Evolutionary conservation across 2,113 vertebrate genomes (phyloP), one percentile per base, ranked within the genome.

Genomic region (Egretta garzetta): DNA sequence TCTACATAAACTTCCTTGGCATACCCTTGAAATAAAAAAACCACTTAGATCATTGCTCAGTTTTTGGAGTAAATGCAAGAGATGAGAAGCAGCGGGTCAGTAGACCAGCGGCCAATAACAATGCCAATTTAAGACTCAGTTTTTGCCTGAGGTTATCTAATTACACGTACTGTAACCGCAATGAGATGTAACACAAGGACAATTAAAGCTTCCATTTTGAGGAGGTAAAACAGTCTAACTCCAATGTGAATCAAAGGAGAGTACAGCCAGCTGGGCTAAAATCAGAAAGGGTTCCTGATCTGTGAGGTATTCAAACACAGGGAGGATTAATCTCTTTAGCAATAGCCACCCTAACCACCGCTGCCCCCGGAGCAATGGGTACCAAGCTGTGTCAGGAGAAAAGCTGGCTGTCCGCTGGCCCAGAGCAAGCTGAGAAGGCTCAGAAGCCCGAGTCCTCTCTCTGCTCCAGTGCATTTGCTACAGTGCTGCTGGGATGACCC

Each of bases 141-240:
- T 95, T 77, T 81, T 88, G 73, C 91, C 93, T 80, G 85, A 96
- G 91, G 86, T 88, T 39, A 45, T 79, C 93, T 91, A 63, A 84
- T 74, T 76, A 80, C 58, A 71, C 24, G 27, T 80, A 80, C 53
- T 66, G 86, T 67, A 91, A 86, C 81, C 10, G 0, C 72, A 86
- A 59, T 71, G 92, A 80, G 87, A 74, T 79, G 37, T 55, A 95
- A 79, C 53, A 71, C 17, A 43, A 94, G 70, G 43, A 58, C 55
- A 88, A 91, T 93, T 93, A 95, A 94, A 86, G 62, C 63, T 92
- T 95, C 62, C 87, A 66, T 92, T 89, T 66, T 77, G 73, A 74
- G 82, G 47, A 92, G 14, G 32, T 37, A 35, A 75, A 92, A 63
- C 71, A 47, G 49, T 43, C 66, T 39, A 28, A 45, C 67, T 82